phyloP scores from a whole-genome alignment of 2,797 vertebrate species.

The Margarornis squamiger region DNA sequence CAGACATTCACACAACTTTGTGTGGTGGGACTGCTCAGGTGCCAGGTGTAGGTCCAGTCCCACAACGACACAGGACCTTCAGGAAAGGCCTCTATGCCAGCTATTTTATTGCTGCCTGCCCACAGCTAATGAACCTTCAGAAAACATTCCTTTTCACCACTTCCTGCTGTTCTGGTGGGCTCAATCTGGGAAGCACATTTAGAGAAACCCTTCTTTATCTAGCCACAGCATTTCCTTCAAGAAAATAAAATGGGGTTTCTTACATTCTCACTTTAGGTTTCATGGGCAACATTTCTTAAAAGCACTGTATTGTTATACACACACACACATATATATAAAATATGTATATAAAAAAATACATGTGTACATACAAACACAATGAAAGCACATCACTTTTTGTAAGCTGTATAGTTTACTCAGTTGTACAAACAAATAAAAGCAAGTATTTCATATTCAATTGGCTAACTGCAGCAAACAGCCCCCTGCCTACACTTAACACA shows the following conservation, averaged over 20 bases:
- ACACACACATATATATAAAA: neutral
- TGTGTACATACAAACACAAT: neutral
- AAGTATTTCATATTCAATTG: neutral
- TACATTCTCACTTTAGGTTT: neutral
- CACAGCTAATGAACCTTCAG: neutral
- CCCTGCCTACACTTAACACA: neutral
- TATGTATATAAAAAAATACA: neutral
- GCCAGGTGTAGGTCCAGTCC: neutral
- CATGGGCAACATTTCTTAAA: neutral
- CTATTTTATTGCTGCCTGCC: neutral
- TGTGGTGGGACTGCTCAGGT: fast-evolving
- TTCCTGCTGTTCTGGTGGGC: neutral
- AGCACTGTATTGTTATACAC: neutral
- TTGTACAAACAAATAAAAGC: neutral
- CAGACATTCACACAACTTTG: neutral
- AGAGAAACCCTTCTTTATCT: neutral
- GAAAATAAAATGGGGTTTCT: neutral
- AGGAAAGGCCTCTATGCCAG: neutral
- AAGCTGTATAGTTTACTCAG: neutral
- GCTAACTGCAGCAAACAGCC: neutral
- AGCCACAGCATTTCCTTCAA: neutral
- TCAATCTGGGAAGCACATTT: neutral
- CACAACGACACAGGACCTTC: fast-evolving
- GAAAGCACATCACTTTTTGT: neutral
- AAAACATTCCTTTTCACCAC: neutral